Conservation (phyloP, 2,113 vertebrate genomes). For the Heterochromis multidens region DNA sequence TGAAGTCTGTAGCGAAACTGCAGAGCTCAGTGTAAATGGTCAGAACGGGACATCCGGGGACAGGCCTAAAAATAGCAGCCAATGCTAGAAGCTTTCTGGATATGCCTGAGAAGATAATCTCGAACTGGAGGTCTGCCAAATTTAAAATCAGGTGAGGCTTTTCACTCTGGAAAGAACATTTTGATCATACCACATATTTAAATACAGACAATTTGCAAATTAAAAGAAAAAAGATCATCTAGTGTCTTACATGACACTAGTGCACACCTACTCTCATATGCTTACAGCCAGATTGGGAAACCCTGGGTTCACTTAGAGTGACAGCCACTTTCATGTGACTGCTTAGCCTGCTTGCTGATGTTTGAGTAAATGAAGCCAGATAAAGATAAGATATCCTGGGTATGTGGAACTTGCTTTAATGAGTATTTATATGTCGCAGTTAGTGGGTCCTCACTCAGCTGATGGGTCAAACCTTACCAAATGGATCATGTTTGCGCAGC, state of each 20-base stretch:
- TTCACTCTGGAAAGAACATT: not conserved
- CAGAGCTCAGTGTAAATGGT: not conserved
- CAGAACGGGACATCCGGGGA: not conserved
- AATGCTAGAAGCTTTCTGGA: not conserved
- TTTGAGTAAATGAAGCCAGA: not conserved
- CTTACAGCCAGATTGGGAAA: not conserved
- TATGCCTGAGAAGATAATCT: not conserved
- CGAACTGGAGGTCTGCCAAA: not conserved
- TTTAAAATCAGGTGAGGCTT: not conserved
- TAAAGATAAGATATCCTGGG: not conserved
- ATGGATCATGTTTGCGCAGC: slow-evolving; percentile 86
- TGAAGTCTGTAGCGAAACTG: not conserved
- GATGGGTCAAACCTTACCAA: slow-evolving; percentile 77
- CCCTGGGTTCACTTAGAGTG: not conserved
- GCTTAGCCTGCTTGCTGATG: not conserved
- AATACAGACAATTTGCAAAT: not conserved
- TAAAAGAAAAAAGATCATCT: not conserved
- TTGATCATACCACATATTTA: not conserved
- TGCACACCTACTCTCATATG: not conserved
- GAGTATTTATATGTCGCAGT: not conserved
- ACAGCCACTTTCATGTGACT: not conserved
- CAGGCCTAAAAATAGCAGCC: not conserved
- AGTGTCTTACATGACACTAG: too few relatives aligned
- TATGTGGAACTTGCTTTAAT: not conserved
- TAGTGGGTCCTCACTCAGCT: not conserved